Evolutionary conservation across 2,797 vertebrate species (phyloP).

Genomic region (Heteromormyrus szaboi): DNA sequence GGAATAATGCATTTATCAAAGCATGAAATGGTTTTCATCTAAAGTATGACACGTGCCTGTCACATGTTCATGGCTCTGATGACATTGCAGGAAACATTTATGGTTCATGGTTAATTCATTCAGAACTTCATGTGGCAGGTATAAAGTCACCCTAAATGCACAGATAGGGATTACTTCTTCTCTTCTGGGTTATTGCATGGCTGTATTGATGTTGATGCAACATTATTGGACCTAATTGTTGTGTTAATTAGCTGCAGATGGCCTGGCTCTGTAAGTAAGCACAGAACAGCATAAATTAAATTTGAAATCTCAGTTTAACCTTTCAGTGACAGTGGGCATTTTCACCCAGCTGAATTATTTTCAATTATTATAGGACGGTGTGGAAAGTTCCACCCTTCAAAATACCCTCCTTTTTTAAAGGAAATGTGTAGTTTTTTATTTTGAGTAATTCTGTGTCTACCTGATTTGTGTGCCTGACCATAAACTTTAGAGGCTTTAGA

Average conservation of each 20-base stretch:
- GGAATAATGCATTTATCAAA: not conserved
- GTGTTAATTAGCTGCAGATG: conserved; percentile 47
- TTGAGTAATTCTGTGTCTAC: not conserved
- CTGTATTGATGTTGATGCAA: conserved; percentile 27
- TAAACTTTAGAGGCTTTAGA: not conserved
- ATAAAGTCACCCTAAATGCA: not conserved
- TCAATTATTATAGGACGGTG: not conserved
- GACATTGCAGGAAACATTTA: not conserved
- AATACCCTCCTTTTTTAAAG: not conserved
- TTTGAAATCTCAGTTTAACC: not conserved
- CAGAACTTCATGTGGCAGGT: not conserved
- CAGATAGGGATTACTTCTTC: not conserved
- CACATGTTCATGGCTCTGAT: not conserved
- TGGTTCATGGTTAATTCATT: not conserved
- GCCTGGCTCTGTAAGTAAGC: not conserved
- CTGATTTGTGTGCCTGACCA: not conserved
- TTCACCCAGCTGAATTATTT: not conserved
- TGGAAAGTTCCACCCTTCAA: not conserved
- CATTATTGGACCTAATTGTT: conserved; percentile 46
- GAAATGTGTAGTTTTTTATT: not conserved
- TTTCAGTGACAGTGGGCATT: not conserved
- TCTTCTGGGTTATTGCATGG: not conserved
- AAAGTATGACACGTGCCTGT: not conserved
- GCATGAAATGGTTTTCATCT: not conserved
- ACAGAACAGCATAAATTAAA: not conserved